Percentiles rank a stretch among this genome's conserved stretches.
phyloP scores from a whole-genome alignment of 2,797 vertebrate genomes.

The Gephyroberyx darwinii region DNA sequence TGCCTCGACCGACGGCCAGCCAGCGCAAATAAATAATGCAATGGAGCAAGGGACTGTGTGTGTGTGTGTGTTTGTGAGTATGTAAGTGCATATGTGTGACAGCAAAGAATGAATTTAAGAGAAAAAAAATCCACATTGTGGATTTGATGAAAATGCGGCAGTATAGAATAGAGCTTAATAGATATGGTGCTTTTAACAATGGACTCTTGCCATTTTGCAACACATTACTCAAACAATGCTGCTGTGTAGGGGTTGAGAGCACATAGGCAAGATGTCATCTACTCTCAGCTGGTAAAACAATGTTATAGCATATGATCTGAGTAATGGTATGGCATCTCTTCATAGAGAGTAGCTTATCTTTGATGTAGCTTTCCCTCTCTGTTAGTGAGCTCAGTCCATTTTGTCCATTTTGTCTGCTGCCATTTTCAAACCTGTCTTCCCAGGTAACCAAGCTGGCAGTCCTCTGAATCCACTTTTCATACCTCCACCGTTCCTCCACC shows the following conservation, averaged over 20 bases:
- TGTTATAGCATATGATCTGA: neutral
- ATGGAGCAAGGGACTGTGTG: constrained; percentile 28
- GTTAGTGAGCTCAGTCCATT: too few species aligned
- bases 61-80: constrained; percentile 37
- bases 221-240: too few species aligned
- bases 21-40: constrained; percentile 67
- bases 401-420: too few species aligned
- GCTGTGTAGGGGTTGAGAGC: neutral
- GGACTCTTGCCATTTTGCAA: neutral
- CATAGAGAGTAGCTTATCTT: too few species aligned
- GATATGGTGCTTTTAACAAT: neutral
- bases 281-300: neutral
- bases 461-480: too few species aligned
- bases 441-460: too few species aligned
- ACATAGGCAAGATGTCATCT: neutral
- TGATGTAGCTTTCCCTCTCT: too few species aligned
- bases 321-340: neutral
- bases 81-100: constrained; percentile 3
- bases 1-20: constrained; percentile 49
- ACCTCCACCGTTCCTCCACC: too few species aligned
- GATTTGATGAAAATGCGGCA: neutral
- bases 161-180: neutral
- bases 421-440: too few species aligned
- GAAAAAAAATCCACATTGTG: neutral
- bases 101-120: neutral